phyloP scores from a whole-genome alignment of 37 sponge, comb jelly and placozoan genomes.

The Diacarnus erythraeanus region DNA sequence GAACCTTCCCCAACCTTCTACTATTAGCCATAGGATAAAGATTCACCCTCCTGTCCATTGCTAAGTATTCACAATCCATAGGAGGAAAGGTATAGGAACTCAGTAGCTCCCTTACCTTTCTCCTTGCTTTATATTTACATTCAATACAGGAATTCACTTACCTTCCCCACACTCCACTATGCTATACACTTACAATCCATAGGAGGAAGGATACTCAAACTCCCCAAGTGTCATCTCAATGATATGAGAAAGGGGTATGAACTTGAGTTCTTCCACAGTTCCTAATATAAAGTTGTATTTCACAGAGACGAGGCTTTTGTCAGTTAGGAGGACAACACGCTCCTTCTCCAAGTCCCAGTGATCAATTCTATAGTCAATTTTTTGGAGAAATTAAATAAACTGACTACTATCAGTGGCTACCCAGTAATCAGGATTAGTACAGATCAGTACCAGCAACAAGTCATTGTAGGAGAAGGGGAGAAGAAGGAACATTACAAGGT shows the following conservation, averaged over 20 bases:
- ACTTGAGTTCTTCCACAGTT: conserved; percentile 63
- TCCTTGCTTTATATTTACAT: too few relatives aligned
- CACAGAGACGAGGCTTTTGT: conserved; percentile 60
- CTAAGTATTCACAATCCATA: too few relatives aligned
- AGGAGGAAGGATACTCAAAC: conserved; percentile 65
- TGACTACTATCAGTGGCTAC: not conserved
- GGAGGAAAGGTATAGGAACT: too few relatives aligned
- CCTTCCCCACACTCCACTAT: not conserved
- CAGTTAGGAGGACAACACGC: conserved; percentile 53
- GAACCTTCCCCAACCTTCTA: too few relatives aligned
- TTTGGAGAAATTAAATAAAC: conserved; percentile 1
- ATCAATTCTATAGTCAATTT: conserved; percentile 81
- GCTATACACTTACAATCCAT: conserved; percentile 46
- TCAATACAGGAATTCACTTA: too few relatives aligned
- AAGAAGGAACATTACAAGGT: too few relatives aligned
- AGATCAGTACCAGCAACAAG: too few relatives aligned
- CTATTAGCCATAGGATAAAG: too few relatives aligned
- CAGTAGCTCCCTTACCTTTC: not conserved
- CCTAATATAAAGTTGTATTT: conserved; percentile 68
- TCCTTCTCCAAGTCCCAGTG: conserved; percentile 89
- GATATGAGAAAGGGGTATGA: conserved; percentile 45
- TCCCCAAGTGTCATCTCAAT: conserved; percentile 41
- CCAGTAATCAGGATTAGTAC: too few relatives aligned
- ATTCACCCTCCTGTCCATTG: too few relatives aligned
- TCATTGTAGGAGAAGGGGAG: too few relatives aligned